Conservation (phyloP, 2,888 invertebrate genomes). For the Epinotia nisella region DNA sequence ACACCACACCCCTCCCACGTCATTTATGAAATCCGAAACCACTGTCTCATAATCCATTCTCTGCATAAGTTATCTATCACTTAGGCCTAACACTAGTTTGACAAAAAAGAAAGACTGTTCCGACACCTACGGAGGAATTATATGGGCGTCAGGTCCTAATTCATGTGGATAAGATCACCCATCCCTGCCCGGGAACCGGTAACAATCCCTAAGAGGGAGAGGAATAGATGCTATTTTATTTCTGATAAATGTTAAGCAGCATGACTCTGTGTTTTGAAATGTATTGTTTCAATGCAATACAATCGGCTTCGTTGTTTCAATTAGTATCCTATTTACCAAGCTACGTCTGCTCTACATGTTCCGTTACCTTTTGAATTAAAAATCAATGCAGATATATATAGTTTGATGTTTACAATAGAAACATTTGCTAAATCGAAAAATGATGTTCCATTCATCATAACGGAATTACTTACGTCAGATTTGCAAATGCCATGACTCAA, state of each 20-base stretch:
- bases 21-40: constrained; percentile 27
- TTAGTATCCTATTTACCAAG: constrained; percentile 25
- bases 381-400: constrained; percentile 2
- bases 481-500: not conserved
- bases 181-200: not conserved
- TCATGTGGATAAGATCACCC: constrained; percentile 6
- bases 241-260: not conserved
- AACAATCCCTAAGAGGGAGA: not conserved
- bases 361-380: constrained; percentile 31
- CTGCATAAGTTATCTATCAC: constrained; percentile 31
- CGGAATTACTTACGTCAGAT: not conserved
- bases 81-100: constrained; percentile 10
- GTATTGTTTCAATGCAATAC: constrained; percentile 38
- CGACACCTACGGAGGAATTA: constrained; percentile 25
- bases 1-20: constrained; percentile 10
- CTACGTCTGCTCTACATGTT: constrained; percentile 22
- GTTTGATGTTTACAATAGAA: not conserved
- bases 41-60: constrained; percentile 26
- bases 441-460: not conserved
- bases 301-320: constrained; percentile 28
- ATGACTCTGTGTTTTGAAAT: constrained; percentile 33
- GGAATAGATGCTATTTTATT: constrained; percentile 8
- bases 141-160: constrained; percentile 19
- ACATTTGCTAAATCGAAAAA: constrained; percentile 1
- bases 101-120: constrained; percentile 22